Conservation (phyloP, 2,113 vertebrate genomes). For the Hirundichthys speculiger region DNA sequence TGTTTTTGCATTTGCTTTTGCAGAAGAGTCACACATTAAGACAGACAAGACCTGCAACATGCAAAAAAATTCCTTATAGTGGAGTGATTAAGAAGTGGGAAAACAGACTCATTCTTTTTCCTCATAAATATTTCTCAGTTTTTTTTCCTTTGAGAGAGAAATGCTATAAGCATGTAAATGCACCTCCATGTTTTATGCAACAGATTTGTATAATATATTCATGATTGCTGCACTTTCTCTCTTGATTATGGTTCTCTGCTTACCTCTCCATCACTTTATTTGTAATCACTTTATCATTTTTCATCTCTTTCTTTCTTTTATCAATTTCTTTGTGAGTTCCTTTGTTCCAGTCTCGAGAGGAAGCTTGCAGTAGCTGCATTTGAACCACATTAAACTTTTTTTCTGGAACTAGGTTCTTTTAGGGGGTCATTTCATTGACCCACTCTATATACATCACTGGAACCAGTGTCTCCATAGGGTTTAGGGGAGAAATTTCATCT, state of each 20-base stretch:
- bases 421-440: too few species aligned
- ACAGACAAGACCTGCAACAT: conserved; percentile 9
- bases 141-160: conserved; percentile 27
- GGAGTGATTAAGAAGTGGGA: conserved; percentile 1
- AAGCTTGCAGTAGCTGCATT: neutral
- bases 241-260: conserved; percentile 6
- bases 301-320: neutral
- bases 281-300: too few species aligned
- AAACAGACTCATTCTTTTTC: conserved; percentile 3
- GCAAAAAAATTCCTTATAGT: neutral
- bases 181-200: conserved; percentile 46
- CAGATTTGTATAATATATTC: conserved; percentile 40
- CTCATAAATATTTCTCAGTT: conserved; percentile 43
- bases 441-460: too few species aligned
- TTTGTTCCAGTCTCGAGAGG: neutral
- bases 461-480: too few species aligned
- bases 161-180: conserved; percentile 37
- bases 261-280: conserved; percentile 14
- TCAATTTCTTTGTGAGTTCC: neutral
- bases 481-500: too few species aligned
- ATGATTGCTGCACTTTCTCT: conserved; percentile 28
- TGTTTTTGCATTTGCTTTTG: conserved; percentile 6
- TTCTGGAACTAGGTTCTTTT: neutral
- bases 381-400: neutral
- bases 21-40: neutral